Conservation (phyloP, 2,113 vertebrate species). For the Cervus canadensis region DNA sequence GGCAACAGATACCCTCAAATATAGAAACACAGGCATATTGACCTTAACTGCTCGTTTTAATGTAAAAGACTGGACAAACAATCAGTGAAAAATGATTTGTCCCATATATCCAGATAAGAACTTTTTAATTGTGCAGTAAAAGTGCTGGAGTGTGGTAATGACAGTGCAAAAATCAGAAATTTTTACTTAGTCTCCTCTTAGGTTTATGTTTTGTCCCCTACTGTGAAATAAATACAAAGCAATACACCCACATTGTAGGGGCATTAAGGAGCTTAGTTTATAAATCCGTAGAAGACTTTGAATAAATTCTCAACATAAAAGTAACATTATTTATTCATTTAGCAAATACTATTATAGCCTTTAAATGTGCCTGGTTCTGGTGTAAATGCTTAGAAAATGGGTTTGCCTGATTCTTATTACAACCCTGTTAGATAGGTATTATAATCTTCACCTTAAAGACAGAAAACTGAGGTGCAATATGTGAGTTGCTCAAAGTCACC, state of each 20-base stretch:
- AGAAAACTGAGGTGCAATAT: background rate
- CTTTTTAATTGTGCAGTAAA: background rate
- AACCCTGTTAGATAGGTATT: background rate
- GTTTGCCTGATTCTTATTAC: background rate
- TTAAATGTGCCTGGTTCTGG: background rate
- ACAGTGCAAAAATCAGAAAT: background rate
- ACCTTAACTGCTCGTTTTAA: background rate
- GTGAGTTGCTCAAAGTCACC: background rate
- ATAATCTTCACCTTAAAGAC: background rate
- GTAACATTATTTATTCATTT: constrained; percentile 33
- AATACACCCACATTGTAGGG: background rate
- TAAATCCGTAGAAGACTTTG: background rate
- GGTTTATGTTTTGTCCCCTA: background rate
- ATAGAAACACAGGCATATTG: background rate
- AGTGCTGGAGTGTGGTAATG: background rate
- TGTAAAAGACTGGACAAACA: background rate
- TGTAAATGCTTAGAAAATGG: background rate
- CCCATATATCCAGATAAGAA: background rate
- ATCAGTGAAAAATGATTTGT: background rate
- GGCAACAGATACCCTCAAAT: background rate
- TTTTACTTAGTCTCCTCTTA: background rate
- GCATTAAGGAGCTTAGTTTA: constrained; percentile 6
- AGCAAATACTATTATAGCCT: background rate
- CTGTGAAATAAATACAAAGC: constrained; percentile 39
- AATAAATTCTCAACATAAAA: constrained; percentile 32